Percentiles rank a stretch among this genome's conserved stretches.
These are phyloP conservation scores for Carassius gibelio DNA, from an alignment of 2,113 vertebrate species.

Conservation along the genomic window DNA sequence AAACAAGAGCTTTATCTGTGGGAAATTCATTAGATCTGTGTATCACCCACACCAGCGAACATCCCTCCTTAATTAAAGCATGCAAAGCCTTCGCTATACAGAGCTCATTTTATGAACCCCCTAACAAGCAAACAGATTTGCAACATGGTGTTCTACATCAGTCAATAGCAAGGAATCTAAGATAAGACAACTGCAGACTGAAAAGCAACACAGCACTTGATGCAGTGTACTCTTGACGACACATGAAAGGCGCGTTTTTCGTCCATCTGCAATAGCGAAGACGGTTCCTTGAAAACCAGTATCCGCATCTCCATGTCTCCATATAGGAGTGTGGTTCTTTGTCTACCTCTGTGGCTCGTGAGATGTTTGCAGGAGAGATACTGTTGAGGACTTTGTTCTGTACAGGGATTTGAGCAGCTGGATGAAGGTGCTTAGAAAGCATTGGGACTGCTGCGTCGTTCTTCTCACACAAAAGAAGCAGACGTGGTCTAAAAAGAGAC, in stretches of 20 bases:
- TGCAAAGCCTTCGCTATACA: conserved; percentile 40
- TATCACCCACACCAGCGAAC: conserved; percentile 37
- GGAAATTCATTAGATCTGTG: conserved; percentile 56
- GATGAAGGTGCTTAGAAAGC: conserved; percentile 35
- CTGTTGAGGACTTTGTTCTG: conserved; percentile 21
- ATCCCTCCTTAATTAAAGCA: conserved; percentile 46
- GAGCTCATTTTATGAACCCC: conserved; percentile 11
- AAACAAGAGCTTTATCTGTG: conserved; percentile 57
- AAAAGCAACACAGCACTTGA: neutral
- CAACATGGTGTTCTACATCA: neutral
- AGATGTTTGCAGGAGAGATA: neutral
- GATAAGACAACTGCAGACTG: neutral
- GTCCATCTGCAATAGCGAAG: too few relatives aligned
- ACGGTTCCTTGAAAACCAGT: neutral
- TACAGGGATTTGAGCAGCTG: conserved; percentile 38
- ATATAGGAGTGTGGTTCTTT: neutral
- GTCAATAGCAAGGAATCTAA: neutral
- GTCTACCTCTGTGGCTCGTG: conserved; percentile 14
- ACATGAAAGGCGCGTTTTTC: neutral
- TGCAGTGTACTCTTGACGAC: neutral
- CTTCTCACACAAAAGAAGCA: conserved; percentile 16
- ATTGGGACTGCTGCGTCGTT: neutral
- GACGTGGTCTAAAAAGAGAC: conserved; percentile 29
- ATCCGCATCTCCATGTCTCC: neutral
- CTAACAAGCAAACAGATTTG: conserved; percentile 16